Base-by-base conservation (phyloP, 2,113 vertebrate species). In the Xiphophorus maculatus region DNA sequence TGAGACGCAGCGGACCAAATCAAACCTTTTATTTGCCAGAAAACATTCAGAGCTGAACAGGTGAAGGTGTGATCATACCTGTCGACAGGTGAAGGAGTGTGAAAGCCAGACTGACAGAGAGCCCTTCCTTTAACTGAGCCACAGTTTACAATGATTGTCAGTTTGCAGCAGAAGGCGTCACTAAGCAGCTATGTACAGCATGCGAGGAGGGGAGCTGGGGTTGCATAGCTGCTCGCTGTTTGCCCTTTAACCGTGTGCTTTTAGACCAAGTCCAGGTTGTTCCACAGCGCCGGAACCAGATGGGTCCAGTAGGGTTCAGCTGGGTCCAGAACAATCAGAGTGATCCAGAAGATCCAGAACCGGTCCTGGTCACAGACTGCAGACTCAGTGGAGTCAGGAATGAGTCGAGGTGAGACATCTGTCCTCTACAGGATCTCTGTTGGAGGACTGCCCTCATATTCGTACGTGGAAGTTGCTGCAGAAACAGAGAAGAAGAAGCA, bases 401-500 rank as follows among this genome's bases (percentile, higher is more conserved):
- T 14, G 9, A 58, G 29, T 74, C 60, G 0, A 2, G 74, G 60
- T 63, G 65, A 75, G 64, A 67, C 33, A 3, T 69, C 42, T 32
- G 32, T 69, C 54, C 40, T 73, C 73, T 29, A 61, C 44, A 63
- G 62, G 69, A 32, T 35, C 64, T 81, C 54, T 12, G 74, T 27
- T 27, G 12, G 42, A 35, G 37, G 42, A 12, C 33, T 62, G 88
- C 79, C 77, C 89, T 98, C 94, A 99, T 93, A 99, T 98, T 88
- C 97, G 95, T 93, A 99, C 94, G 88, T 99, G 98, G 90, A 99
- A 99, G 81, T 97, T 99, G 93, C 97, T 99, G 92, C 37, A 92
- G 17, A 74, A 44, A 5, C 73, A 75, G 60, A 76, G 29, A 73
- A 5, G 69, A 19, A 40, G 14, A 17, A 42, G 64, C 9, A 66